Percentiles rank a stretch among this genome's conserved stretches.
Evolutionary conservation across 2,888 invertebrate species (phyloP).

Genomic region (Chymomyza amoena): DNA sequence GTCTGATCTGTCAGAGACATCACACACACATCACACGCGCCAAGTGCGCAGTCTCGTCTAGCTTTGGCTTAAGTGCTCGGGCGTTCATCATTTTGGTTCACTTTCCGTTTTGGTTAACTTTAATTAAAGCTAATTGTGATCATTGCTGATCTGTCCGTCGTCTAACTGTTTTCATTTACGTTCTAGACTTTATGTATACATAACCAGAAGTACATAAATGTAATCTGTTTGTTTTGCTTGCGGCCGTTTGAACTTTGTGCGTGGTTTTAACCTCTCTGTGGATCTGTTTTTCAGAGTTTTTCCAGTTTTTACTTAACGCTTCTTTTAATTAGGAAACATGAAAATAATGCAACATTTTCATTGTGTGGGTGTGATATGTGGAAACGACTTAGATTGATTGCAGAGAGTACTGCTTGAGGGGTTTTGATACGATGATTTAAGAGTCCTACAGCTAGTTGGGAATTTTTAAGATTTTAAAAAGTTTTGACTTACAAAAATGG

Average conservation of each 20-base stretch:
- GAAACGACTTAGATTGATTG: constrained; percentile 21
- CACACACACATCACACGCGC: constrained; percentile 55
- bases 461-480: too few relatives aligned
- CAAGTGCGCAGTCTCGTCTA: constrained; percentile 44
- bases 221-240: constrained; percentile 46
- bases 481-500: too few relatives aligned
- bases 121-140: constrained; percentile 57
- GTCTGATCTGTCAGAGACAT: constrained; percentile 41
- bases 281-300: constrained; percentile 14
- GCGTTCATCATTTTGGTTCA: constrained; percentile 39
- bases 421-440: neutral
- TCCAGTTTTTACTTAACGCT: neutral
- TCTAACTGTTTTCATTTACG: constrained; percentile 5
- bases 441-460: too few relatives aligned
- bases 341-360: constrained; percentile 34
- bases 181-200: neutral
- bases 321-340: constrained; percentile 57
- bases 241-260: constrained; percentile 50
- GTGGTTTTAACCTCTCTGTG: constrained; percentile 21
- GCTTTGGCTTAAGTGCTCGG: neutral
- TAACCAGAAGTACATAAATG: neutral
- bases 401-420: neutral
- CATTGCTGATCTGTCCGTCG: constrained; percentile 41
- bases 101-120: constrained; percentile 64
- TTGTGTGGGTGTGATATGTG: neutral